Evolutionary conservation across 1,140 invertebrate genomes (phyloP).

Genomic region (Heterodera schachtii): DNA sequence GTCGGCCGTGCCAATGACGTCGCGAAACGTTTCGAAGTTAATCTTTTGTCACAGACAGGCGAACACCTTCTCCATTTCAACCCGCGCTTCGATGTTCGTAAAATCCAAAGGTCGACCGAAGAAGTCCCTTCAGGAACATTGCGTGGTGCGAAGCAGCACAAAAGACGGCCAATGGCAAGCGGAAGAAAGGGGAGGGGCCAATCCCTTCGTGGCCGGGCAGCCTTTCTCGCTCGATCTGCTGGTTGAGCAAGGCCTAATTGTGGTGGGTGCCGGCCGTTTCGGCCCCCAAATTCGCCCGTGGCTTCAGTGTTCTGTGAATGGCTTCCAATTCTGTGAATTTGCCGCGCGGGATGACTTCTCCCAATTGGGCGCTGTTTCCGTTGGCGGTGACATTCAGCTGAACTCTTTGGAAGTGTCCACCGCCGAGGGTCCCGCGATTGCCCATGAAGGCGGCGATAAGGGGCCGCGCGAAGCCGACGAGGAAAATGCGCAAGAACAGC

Average conservation of each 20-base stretch:
- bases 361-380: not conserved
- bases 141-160: conserved; percentile 33
- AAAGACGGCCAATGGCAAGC: conserved; percentile 24
- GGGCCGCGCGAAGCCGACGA: conserved; percentile 9
- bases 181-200: conserved; percentile 33
- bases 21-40: conserved; percentile 27
- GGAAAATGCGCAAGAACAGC: not conserved
- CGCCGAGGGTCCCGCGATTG: not conserved
- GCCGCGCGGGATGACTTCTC: conserved; percentile 24
- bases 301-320: conserved; percentile 33
- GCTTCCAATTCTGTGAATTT: conserved; percentile 21
- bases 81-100: conserved; percentile 27
- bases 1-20: conserved; percentile 18
- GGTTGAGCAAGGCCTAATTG: conserved; percentile 6
- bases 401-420: not conserved
- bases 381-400: conserved; percentile 26
- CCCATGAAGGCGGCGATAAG: conserved; percentile 8
- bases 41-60: conserved; percentile 13
- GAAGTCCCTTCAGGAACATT: conserved; percentile 24
- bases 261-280: conserved; percentile 10
- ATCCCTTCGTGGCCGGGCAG: conserved; percentile 23
- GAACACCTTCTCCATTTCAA: conserved; percentile 37
- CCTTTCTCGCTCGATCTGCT: conserved; percentile 25
- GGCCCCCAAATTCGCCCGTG: too few relatives aligned
- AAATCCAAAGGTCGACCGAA: not conserved